These are phyloP conservation scores for Netelia melanura DNA, from an alignment of 2,888 invertebrate genomes.

Conservation along the genomic window DNA sequence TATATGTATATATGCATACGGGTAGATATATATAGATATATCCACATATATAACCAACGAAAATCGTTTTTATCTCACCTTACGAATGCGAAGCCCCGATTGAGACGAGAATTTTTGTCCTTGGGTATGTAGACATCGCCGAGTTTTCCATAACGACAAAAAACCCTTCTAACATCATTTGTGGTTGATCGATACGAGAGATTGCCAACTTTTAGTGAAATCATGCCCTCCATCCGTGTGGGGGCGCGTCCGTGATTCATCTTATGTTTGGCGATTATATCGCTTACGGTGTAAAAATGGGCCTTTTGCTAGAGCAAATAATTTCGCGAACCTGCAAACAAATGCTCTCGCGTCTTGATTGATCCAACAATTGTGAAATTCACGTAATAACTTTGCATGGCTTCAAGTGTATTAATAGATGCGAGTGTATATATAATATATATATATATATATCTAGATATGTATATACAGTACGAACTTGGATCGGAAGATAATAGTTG, in stretches of 20 bases:
- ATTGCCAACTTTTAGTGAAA: conserved; percentile 76
- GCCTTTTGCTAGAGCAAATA: background rate
- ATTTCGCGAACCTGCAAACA: background rate
- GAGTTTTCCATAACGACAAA: conserved; percentile 74
- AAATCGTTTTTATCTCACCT: conserved; percentile 67
- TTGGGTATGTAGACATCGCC: conserved; percentile 77
- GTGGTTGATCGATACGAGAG: conserved; percentile 75
- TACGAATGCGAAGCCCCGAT: conserved; percentile 76
- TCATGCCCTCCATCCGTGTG: conserved; percentile 74
- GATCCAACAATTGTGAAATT: background rate
- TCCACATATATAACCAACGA: conserved; percentile 1
- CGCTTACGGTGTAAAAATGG: background rate
- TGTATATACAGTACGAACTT: conserved; percentile 7
- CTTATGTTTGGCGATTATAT: background rate
- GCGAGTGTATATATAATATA: background rate
- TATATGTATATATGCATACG: background rate
- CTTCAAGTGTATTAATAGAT: background rate
- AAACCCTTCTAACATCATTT: conserved; percentile 74
- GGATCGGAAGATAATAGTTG: conserved; percentile 1
- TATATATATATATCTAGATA: background rate
- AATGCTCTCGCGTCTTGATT: background rate
- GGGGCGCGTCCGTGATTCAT: conserved; percentile 67
- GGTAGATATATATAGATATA: conserved; percentile 11
- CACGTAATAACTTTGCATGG: background rate
- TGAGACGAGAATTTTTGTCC: conserved; percentile 75